Percentiles rank a stretch among this genome's conserved stretches.
phyloP scores from a whole-genome alignment of 30 jellyfish, hydroid and myxozoan genomes.

The Aurelia aurita complex sp. Pacific region DNA sequence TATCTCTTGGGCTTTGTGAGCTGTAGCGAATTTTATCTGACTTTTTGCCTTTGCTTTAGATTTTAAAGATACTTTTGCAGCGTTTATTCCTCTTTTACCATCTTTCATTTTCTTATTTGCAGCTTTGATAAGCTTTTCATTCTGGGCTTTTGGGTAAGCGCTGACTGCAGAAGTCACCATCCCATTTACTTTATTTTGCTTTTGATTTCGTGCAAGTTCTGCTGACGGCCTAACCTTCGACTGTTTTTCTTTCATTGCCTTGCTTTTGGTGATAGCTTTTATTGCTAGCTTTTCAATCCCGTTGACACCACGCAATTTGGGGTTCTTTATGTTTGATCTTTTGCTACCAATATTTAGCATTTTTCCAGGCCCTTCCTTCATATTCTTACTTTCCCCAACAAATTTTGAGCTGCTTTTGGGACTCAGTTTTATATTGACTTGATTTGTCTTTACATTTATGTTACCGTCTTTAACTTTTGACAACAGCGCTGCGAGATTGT shows the following conservation, averaged over 20 bases:
- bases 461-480: slow-evolving; percentile 33
- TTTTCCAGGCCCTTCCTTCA: slow-evolving; percentile 25
- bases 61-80: not conserved
- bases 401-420: slow-evolving; percentile 20
- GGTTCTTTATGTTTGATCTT: not conserved
- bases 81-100: too few species aligned
- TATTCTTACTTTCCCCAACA: not conserved
- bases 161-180: not conserved
- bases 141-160: not conserved
- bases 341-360: slow-evolving; percentile 20
- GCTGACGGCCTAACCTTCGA: not conserved
- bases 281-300: not conserved
- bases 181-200: too few species aligned
- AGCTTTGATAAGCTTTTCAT: not conserved
- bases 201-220: not conserved
- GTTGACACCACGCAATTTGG: not conserved
- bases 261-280: not conserved
- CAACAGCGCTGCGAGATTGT: slow-evolving; percentile 14
- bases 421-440: slow-evolving; percentile 27
- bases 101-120: not conserved
- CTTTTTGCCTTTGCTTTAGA: slow-evolving; percentile 5
- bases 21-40: slow-evolving; percentile 6
- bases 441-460: slow-evolving; percentile 29
- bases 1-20: slow-evolving; percentile 7
- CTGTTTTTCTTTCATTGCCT: not conserved